Conservation (phyloP, 1,140 invertebrate genomes). For the Homarus americanus region DNA sequence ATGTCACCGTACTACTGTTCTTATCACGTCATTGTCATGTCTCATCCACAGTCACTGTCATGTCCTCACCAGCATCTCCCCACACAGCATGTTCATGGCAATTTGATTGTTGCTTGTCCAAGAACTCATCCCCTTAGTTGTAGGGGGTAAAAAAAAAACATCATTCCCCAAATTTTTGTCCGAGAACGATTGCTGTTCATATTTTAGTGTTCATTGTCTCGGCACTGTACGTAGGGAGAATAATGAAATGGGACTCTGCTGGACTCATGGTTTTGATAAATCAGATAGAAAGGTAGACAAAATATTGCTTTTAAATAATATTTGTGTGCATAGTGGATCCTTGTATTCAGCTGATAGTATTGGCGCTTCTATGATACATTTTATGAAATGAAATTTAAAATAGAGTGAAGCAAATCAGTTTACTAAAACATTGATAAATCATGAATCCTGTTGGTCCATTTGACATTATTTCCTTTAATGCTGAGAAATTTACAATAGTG, state of each 20-base stretch:
- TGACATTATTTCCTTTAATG: not conserved
- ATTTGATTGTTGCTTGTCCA: conserved; percentile 47
- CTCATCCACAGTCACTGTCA: not conserved
- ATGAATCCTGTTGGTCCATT: not conserved
- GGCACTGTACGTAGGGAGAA: conserved; percentile 16
- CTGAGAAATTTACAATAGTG: conserved; percentile 7
- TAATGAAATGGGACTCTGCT: conserved; percentile 18
- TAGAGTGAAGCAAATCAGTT: not conserved
- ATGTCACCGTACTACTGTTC: not conserved
- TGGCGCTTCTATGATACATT: not conserved
- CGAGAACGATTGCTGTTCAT: conserved; percentile 41
- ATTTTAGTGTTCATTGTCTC: conserved; percentile 49
- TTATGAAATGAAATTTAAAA: not conserved
- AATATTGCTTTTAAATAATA: not conserved
- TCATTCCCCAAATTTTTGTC: conserved; percentile 34
- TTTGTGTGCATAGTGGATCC: not conserved
- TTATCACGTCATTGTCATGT: conserved; percentile 14
- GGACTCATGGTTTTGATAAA: not conserved
- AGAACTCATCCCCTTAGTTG: conserved; percentile 31
- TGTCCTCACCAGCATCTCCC: not conserved
- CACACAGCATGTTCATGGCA: conserved; percentile 25
- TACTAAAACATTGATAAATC: not conserved
- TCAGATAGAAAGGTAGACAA: not conserved
- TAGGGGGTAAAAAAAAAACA: conserved; percentile 17
- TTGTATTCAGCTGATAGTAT: not conserved